These are phyloP conservation scores for Geopemphigus sp. DNA, from an alignment of 1,140 invertebrate species.

Conservation along the genomic window DNA sequence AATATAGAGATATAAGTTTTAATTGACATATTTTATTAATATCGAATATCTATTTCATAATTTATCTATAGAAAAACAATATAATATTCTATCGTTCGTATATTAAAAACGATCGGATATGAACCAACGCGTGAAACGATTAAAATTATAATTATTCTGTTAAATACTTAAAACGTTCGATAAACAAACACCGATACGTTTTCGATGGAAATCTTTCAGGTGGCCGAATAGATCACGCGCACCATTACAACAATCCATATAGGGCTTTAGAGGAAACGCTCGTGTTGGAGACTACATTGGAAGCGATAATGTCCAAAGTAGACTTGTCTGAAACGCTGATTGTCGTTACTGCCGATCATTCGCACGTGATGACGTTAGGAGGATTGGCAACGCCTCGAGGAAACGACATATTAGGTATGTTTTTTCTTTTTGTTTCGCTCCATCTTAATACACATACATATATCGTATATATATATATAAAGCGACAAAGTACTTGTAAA, in stretches of 20 bases:
- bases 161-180: too few species aligned
- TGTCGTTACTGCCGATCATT: conserved; percentile 78
- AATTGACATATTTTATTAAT: background rate
- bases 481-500: too few species aligned
- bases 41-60: background rate
- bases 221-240: conserved; percentile 79
- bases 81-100: background rate
- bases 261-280: conserved; percentile 76
- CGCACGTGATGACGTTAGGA: conserved; percentile 76
- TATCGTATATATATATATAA: too few species aligned
- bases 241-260: conserved; percentile 76
- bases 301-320: conserved; percentile 66
- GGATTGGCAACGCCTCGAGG: conserved; percentile 67
- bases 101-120: too few species aligned
- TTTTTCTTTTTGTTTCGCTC: too few species aligned
- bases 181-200: too few species aligned
- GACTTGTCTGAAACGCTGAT: conserved; percentile 72
- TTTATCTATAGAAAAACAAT: background rate
- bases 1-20: too few species aligned
- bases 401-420: conserved; percentile 66
- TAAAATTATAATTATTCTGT: too few species aligned
- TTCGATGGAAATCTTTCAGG: conserved; percentile 58
- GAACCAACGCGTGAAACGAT: too few species aligned
- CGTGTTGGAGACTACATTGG: conserved; percentile 71
- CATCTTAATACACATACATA: too few species aligned